These are phyloP conservation scores for Psylliodes chrysocephalus DNA, from an alignment of 2,888 invertebrate species.

Conservation along the genomic window DNA sequence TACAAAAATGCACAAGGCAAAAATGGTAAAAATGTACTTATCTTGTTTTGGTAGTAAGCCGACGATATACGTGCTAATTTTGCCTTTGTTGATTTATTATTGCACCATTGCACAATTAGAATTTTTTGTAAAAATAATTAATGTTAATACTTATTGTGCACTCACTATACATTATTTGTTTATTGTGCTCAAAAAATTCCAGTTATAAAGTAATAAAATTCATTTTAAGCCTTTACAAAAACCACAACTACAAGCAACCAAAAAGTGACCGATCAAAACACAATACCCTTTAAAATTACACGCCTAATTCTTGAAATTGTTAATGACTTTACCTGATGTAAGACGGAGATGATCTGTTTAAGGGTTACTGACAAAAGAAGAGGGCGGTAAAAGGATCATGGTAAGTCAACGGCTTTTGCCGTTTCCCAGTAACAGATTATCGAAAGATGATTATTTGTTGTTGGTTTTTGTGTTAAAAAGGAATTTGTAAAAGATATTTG, in stretches of 20 bases:
- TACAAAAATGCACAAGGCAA: no score
- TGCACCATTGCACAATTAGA: no score
- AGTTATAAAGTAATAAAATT: no score
- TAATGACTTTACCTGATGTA: slow-evolving; percentile 47
- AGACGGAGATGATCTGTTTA: slow-evolving; percentile 45
- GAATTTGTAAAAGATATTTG: background rate
- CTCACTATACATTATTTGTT: no score
- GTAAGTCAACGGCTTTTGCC: slow-evolving; percentile 31
- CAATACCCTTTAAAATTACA: slow-evolving; percentile 40
- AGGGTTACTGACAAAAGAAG: slow-evolving; percentile 34
- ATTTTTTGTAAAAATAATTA: no score
- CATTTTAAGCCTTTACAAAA: background rate
- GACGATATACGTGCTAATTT: no score
- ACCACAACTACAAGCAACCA: slow-evolving; percentile 3
- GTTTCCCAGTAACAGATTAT: slow-evolving; percentile 33
- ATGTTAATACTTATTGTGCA: no score
- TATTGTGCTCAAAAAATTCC: no score
- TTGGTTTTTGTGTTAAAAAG: background rate
- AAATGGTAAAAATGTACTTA: no score
- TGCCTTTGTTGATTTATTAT: no score
- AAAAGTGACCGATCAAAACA: slow-evolving; percentile 14
- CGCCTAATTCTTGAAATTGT: slow-evolving; percentile 42
- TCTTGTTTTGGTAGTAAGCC: no score
- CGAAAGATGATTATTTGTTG: slow-evolving; percentile 10
- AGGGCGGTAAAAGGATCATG: slow-evolving; percentile 34